A percentile compares a stretch with the other conserved stretches of the same genome.
Conservation (phyloP, 2,113 vertebrate species). For the Atherinomorus stipes region DNA sequence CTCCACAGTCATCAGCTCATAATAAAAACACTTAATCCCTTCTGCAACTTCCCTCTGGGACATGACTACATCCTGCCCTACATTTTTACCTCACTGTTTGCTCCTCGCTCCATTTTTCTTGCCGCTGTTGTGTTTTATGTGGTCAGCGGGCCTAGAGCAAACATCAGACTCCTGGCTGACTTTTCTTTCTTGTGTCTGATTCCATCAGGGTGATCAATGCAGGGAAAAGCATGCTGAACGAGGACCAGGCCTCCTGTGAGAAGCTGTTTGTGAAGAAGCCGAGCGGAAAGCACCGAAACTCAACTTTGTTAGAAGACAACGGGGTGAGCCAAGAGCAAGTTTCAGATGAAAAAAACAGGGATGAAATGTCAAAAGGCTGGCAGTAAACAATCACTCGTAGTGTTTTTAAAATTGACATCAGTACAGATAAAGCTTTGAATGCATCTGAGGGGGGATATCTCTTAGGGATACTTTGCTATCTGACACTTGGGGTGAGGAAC, state of each 20-base stretch:
- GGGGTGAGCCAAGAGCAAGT: slow-evolving; percentile 70
- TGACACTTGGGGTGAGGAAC: not conserved
- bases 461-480: not conserved
- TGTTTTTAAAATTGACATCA: slow-evolving; percentile 14
- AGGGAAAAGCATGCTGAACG: slow-evolving; percentile 97
- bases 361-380: not conserved
- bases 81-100: slow-evolving; percentile 22
- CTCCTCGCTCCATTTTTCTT: slow-evolving; percentile 28
- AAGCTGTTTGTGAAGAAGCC: slow-evolving; percentile 89
- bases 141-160: slow-evolving; percentile 29
- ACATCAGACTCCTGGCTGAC: slow-evolving; percentile 27
- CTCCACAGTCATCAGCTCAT: slow-evolving; percentile 53
- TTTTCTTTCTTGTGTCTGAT: slow-evolving; percentile 1
- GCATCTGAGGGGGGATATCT: not conserved
- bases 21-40: slow-evolving; percentile 73
- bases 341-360: not conserved
- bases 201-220: slow-evolving; percentile 94
- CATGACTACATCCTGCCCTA: slow-evolving; percentile 52
- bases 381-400: not conserved
- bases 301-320: slow-evolving; percentile 75
- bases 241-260: slow-evolving; percentile 96
- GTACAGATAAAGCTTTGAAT: not conserved
- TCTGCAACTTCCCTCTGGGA: slow-evolving; percentile 54
- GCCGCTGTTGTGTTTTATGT: slow-evolving; percentile 27
- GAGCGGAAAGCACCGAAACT: slow-evolving; percentile 78